Percentiles rank a stretch among this genome's conserved stretches.
Evolutionary conservation across 1,140 invertebrate genomes (phyloP).

Genomic region (Cotesia glomerata): DNA sequence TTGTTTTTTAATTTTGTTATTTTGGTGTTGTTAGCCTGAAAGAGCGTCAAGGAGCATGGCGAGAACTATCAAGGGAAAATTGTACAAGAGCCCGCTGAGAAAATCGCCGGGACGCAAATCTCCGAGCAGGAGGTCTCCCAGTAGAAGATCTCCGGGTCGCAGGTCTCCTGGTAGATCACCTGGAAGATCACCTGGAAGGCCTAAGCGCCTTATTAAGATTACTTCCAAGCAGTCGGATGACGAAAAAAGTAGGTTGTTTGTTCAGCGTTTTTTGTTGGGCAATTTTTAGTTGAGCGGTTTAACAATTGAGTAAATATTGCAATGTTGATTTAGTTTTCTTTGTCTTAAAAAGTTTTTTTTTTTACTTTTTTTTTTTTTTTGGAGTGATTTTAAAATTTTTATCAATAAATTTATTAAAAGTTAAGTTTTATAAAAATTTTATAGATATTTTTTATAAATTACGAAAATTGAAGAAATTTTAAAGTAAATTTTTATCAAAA

Average conservation of each 20-base stretch:
- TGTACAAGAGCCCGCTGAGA: constrained; percentile 45
- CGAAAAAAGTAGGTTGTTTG: constrained; percentile 38
- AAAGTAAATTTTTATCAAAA: too few species aligned
- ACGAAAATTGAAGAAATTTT: too few species aligned
- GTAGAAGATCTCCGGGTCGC: constrained; percentile 30
- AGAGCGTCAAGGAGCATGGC: constrained; percentile 45
- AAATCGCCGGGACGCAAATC: constrained; percentile 43
- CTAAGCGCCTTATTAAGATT: constrained; percentile 42
- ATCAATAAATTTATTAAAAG: too few species aligned
- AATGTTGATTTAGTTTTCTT: background rate
- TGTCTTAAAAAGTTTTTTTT: too few species aligned
- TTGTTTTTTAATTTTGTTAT: background rate
- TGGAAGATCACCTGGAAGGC: constrained; percentile 38
- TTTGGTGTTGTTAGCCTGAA: constrained; percentile 30
- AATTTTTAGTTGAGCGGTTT: background rate
- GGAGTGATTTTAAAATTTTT: too few species aligned
- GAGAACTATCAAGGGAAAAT: constrained; percentile 33
- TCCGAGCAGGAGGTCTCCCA: constrained; percentile 41
- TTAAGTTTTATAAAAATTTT: background rate
- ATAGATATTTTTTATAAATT: background rate
- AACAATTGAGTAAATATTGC: background rate
- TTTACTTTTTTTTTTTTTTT: too few species aligned
- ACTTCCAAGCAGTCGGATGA: constrained; percentile 32
- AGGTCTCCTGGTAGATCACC: constrained; percentile 41
- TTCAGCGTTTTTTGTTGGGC: background rate